Evolutionary conservation across 2,888 invertebrate genomes (phyloP), one percentile per base, ranked within the genome.

Genomic region (Drosophila quinaria): DNA sequence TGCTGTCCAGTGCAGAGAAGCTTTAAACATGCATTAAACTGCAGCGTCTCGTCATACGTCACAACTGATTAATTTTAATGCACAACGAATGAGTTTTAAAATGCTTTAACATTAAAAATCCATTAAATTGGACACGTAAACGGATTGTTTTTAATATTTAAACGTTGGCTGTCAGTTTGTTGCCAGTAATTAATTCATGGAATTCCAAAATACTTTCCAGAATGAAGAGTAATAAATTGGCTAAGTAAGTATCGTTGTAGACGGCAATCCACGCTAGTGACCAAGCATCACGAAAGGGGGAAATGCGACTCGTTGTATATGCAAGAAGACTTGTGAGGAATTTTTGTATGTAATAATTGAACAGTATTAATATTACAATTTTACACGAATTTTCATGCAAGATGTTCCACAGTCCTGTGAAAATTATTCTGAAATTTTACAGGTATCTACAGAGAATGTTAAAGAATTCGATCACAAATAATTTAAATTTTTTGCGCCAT

Each of bases 11-110:
- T 47, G 13, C 29, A 37, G 31, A 1, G 25, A 1, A 3, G 46
- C 46, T 46, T 60, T 60, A 49, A 70, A 63, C 47, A 19, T 51
- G 46, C 22, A 31, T 54, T 22, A 66, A 49, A 33, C 44, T 49
- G 49, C 35, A 42, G 22, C 17, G 10, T 5, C n/a, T 17, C 47
- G 42, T 31, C 41, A 50, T 61, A 15, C 42, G 58, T 58, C 37
- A 61, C 51, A 64, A 60, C 63, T 78, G 74, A 78, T 78, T 35
- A 52, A 74, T 66, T 68, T 74, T 51, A 59, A 74, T 77, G 59
- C 41, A 56, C 25, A 46, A 35, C 17, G 44, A 58, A 68, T 80
- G 73, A 61, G 51, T 46, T 41, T 70, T 55, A 31, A 76, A 69
- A 69, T 50, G 44, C 46, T 35, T 22, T 25, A 59, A 64, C 66